Conservation (phyloP, 2,888 invertebrate genomes). For the Yponomeuta plumbellus region DNA sequence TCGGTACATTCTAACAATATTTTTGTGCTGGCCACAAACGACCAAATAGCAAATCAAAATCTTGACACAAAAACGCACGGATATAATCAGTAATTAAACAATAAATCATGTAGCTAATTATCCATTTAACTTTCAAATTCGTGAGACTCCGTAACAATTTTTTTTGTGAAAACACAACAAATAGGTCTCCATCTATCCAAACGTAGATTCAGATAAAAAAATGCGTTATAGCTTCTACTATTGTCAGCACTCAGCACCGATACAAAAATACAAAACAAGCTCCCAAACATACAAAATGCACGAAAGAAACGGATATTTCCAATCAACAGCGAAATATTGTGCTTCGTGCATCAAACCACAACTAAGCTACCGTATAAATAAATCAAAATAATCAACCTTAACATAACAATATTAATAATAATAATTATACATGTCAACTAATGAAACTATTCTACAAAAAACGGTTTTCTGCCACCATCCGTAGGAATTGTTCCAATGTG, state of each 20-base stretch:
- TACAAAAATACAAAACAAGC: slow-evolving; percentile 35
- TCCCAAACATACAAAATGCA: background rate
- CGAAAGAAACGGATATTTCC: background rate
- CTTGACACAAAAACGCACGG: slow-evolving; percentile 38
- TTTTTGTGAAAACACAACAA: background rate
- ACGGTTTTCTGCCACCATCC: background rate
- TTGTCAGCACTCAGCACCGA: slow-evolving; percentile 28
- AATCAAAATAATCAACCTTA: background rate
- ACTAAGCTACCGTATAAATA: background rate
- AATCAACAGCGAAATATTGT: slow-evolving; percentile 10
- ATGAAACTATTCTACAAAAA: background rate
- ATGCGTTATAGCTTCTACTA: background rate
- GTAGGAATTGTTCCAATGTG: background rate
- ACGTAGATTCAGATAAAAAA: slow-evolving; percentile 1
- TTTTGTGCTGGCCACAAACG: slow-evolving; percentile 51
- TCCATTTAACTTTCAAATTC: too few relatives aligned
- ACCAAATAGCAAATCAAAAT: slow-evolving; percentile 47
- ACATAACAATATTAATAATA: background rate
- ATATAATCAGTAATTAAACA: too few relatives aligned
- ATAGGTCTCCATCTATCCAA: background rate
- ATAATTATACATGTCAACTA: background rate
- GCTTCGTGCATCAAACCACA: background rate
- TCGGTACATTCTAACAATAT: slow-evolving; percentile 58
- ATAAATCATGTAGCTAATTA: too few relatives aligned
- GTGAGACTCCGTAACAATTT: too few relatives aligned